Percentiles rank a stretch among this genome's conserved stretches.
phyloP scores from a whole-genome alignment of 53 echinoderm and acorn worm species.

The Hippasteria phrygiana region DNA sequence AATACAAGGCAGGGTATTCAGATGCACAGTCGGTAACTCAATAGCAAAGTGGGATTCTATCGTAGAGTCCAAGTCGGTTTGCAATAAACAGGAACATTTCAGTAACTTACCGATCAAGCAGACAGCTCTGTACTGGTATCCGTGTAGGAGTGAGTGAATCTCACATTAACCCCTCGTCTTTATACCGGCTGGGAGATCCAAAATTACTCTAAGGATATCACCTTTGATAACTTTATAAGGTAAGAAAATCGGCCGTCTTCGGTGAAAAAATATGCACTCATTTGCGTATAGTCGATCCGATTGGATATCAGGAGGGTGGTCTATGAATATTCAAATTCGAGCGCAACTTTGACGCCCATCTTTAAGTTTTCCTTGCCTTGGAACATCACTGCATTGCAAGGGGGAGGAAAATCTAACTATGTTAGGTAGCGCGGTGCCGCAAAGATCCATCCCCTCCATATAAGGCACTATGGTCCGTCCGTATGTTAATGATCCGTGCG shows the following conservation, averaged over 20 bases:
- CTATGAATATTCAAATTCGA: constrained; percentile 49
- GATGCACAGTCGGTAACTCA: constrained; percentile 14
- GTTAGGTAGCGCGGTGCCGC: constrained; percentile 22
- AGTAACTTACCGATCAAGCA: constrained; percentile 50
- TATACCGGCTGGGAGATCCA: constrained; percentile 36
- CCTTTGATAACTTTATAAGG: constrained; percentile 63
- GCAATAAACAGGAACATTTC: not conserved
- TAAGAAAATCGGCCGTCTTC: constrained; percentile 54
- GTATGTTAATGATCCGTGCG: constrained; percentile 25
- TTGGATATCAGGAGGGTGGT: not conserved
- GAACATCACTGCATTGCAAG: not conserved
- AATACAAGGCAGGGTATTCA: not conserved
- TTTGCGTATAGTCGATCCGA: constrained; percentile 53
- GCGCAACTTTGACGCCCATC: constrained; percentile 34
- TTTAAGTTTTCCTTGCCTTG: constrained; percentile 6
- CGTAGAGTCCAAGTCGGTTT: not conserved
- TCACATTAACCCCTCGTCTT: not conserved
- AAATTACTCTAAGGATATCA: constrained; percentile 27
- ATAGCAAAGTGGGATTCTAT: not conserved
- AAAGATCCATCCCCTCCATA: constrained; percentile 32
- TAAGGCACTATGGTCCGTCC: constrained; percentile 46
- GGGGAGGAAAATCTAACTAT: constrained; percentile 38
- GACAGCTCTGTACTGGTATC: constrained; percentile 55
- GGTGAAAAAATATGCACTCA: constrained; percentile 43
- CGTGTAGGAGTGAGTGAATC: constrained; percentile 50